A percentile compares a stretch with the other conserved stretches of the same genome.
These are phyloP conservation scores for Pandemis corylana DNA, from an alignment of 2,888 invertebrate species.

Conservation along the genomic window DNA sequence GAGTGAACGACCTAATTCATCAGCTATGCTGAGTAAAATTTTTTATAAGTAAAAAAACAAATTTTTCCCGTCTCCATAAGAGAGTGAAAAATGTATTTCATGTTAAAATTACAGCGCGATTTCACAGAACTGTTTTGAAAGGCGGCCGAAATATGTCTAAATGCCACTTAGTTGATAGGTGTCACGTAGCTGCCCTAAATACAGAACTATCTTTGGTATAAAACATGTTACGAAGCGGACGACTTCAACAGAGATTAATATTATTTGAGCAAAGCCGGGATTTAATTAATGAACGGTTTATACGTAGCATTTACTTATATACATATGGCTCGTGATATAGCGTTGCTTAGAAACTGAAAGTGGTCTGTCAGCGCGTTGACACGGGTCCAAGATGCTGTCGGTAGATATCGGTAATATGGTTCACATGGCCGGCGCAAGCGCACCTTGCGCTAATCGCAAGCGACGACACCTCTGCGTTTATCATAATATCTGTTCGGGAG, in stretches of 20 bases:
- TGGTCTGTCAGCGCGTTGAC: constrained; percentile 72
- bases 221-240: constrained; percentile 34
- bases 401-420: constrained; percentile 77
- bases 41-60: constrained; percentile 17
- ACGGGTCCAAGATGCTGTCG: constrained; percentile 81
- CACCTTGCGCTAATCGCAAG: constrained; percentile 60
- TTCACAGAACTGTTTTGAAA: constrained; percentile 59
- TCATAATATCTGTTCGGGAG: constrained; percentile 56
- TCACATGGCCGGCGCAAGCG: constrained; percentile 58
- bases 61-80: constrained; percentile 29
- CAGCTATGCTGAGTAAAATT: constrained; percentile 11
- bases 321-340: constrained; percentile 8
- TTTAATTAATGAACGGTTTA: constrained; percentile 30
- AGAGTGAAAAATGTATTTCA: constrained; percentile 36
- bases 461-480: constrained; percentile 67
- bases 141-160: constrained; percentile 68
- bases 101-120: constrained; percentile 37
- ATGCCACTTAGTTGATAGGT: constrained; percentile 61
- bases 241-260: constrained; percentile 20
- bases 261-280: constrained; percentile 12
- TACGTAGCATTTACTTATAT: not conserved
- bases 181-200: constrained; percentile 57
- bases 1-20: constrained; percentile 29
- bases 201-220: constrained; percentile 46
- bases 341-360: constrained; percentile 65